Conservation (phyloP, 2,113 vertebrate species). For the Oryctolagus cuniculus region DNA sequence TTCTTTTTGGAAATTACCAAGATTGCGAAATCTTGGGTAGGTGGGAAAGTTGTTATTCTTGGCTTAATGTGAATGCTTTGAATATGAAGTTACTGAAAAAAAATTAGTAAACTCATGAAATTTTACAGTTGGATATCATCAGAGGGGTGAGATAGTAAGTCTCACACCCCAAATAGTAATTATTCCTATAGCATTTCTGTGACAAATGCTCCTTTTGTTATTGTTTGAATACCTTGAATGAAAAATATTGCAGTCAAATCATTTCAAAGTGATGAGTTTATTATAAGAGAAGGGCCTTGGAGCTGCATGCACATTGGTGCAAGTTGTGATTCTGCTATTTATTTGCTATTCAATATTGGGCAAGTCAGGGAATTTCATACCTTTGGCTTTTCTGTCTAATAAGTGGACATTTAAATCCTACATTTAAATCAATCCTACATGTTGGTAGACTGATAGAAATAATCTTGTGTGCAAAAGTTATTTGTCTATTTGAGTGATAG, state of each 20-base stretch:
- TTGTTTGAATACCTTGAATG: neutral
- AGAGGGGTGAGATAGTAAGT: neutral
- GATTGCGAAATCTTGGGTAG: constrained; percentile 4
- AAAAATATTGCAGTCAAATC: neutral
- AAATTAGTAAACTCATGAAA: neutral
- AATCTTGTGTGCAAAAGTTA: no score
- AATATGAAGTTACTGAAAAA: neutral
- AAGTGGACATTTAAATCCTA: constrained; percentile 7
- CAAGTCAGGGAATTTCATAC: neutral
- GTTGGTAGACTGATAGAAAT: neutral
- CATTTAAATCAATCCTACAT: neutral
- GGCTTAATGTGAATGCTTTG: constrained; percentile 41
- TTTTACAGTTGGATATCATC: neutral
- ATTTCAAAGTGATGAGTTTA: neutral
- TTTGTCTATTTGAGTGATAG: no score
- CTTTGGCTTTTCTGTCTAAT: neutral
- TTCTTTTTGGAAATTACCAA: constrained; percentile 50
- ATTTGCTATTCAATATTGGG: neutral
- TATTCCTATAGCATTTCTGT: neutral
- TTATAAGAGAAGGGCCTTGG: neutral
- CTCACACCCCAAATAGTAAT: neutral
- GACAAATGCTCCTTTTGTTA: neutral
- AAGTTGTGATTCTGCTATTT: neutral
- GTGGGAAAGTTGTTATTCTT: neutral
- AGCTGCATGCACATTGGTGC: neutral